Conservation (phyloP, 2,888 invertebrate species). For the Agonopterix alstromeriana region DNA sequence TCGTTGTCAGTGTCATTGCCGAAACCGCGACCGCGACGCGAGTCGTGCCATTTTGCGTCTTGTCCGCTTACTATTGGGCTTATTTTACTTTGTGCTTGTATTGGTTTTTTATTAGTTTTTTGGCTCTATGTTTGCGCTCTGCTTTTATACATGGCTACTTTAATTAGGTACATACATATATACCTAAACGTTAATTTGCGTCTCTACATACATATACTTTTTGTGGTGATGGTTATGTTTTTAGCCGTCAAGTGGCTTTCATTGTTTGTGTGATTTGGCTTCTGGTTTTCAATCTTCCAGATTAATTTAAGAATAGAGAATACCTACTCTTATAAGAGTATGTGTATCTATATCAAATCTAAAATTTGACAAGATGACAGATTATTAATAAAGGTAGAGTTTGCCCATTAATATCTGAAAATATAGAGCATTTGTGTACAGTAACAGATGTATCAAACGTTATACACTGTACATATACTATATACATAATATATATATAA, state of each 20-base stretch:
- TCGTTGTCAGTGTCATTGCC: constrained; percentile 76
- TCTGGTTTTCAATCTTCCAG: too few relatives aligned
- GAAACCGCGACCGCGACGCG: constrained; percentile 42
- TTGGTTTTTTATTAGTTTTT: constrained; percentile 13
- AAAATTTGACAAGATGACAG: too few relatives aligned
- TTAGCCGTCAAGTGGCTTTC: background rate
- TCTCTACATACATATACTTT: background rate
- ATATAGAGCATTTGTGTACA: too few relatives aligned
- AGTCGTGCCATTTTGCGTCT: constrained; percentile 49
- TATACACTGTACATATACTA: too few relatives aligned
- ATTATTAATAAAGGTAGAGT: too few relatives aligned
- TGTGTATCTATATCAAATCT: too few relatives aligned
- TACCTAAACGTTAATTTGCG: background rate
- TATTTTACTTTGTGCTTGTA: constrained; percentile 38
- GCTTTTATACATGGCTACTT: constrained; percentile 2
- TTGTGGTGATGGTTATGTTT: background rate
- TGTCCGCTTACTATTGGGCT: constrained; percentile 36
- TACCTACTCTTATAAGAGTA: too few relatives aligned
- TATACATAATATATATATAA: too few relatives aligned
- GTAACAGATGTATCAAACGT: too few relatives aligned
- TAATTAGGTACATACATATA: background rate
- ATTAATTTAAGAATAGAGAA: too few relatives aligned
- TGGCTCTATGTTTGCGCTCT: constrained; percentile 18
- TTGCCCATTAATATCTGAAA: too few relatives aligned
- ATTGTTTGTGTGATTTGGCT: too few relatives aligned